These are phyloP conservation scores for Monoplex corrugatus DNA, from an alignment of 2,888 invertebrate species.

Conservation along the genomic window DNA sequence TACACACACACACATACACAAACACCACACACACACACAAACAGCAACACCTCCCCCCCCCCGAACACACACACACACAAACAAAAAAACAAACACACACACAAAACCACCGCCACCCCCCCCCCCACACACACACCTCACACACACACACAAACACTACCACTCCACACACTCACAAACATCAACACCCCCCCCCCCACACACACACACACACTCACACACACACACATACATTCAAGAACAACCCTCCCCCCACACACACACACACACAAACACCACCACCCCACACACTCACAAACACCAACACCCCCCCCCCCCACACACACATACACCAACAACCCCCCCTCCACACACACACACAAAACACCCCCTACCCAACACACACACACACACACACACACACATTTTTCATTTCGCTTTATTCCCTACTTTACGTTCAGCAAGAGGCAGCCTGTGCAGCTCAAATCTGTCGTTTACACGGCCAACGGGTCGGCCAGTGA, in stretches of 20 bases:
- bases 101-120: too few species aligned
- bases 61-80: slow-evolving; percentile 4
- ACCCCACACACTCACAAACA: not conserved
- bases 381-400: too few species aligned
- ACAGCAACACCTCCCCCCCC: too few species aligned
- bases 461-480: not conserved
- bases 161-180: not conserved
- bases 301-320: too few species aligned
- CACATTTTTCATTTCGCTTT: too few species aligned
- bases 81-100: too few species aligned
- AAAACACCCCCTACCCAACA: too few species aligned
- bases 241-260: not conserved
- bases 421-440: not conserved
- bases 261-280: slow-evolving; percentile 6
- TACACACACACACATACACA: slow-evolving; percentile 18
- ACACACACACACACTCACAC: slow-evolving; percentile 3
- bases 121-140: too few species aligned
- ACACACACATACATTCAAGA: not conserved
- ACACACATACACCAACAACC: not conserved
- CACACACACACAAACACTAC: too few species aligned
- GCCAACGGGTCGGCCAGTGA: not conserved
- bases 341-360: too few species aligned
- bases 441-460: not conserved
- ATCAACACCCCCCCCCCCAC: too few species aligned
- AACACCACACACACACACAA: slow-evolving; percentile 6